Conservation (phyloP, 2,888 invertebrate species). For the Rutpela maculata region DNA sequence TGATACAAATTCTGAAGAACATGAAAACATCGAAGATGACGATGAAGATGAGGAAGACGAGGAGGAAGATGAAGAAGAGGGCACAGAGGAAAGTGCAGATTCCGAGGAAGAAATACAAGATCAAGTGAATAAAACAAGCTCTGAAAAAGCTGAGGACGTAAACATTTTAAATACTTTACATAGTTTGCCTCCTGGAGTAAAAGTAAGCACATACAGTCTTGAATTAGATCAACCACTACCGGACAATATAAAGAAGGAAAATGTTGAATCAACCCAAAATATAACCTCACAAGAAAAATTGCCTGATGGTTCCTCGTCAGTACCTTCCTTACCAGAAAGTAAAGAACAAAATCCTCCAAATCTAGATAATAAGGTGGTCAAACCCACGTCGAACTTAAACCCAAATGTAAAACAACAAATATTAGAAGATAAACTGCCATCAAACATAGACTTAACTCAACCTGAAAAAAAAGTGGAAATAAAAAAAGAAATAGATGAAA, state of each 20-base stretch:
- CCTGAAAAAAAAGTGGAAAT: slow-evolving; percentile 28
- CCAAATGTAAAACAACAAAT: neutral
- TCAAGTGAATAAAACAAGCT: neutral
- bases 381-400: neutral
- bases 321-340: neutral
- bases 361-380: neutral
- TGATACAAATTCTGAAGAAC: slow-evolving; percentile 56
- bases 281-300: neutral
- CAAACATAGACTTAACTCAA: neutral
- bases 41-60: slow-evolving; percentile 51
- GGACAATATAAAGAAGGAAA: neutral
- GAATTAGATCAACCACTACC: neutral
- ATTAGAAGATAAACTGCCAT: neutral
- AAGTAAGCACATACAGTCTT: slow-evolving; percentile 11
- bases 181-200: slow-evolving; percentile 20
- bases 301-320: neutral
- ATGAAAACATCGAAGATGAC: slow-evolving; percentile 62
- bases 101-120: neutral
- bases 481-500: neutral
- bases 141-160: neutral
- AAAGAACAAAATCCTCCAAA: neutral
- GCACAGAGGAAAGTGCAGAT: neutral
- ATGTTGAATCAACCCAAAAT: neutral
- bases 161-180: slow-evolving; percentile 8
- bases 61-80: slow-evolving; percentile 48